A percentile compares a stretch with the other conserved stretches of the same genome.
These are phyloP conservation scores for Brachirus orientalis DNA, from an alignment of 2,113 vertebrate genomes.

Conservation along the genomic window DNA sequence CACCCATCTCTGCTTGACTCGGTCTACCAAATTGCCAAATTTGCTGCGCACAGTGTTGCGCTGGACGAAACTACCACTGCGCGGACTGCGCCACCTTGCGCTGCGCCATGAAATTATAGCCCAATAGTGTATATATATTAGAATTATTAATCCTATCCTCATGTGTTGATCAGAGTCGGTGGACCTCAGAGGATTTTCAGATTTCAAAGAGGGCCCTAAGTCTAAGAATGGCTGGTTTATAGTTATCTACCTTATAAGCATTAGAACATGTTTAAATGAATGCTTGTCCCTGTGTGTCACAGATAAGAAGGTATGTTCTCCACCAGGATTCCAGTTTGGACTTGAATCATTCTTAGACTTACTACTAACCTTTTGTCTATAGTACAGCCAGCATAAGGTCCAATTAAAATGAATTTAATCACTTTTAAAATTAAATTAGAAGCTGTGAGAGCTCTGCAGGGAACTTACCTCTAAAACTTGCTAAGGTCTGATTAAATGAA, in stretches of 20 bases:
- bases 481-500: constrained; percentile 40
- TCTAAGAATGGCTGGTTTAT: too few species aligned
- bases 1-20: too few species aligned
- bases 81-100: too few species aligned
- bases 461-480: constrained; percentile 7
- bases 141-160: too few species aligned
- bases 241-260: neutral
- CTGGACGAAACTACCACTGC: too few species aligned
- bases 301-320: neutral
- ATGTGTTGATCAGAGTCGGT: too few species aligned
- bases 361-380: neutral
- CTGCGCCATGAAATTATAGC: too few species aligned
- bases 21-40: too few species aligned
- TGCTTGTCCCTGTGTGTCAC: neutral
- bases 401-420: constrained; percentile 43
- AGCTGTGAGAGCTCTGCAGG: constrained; percentile 24
- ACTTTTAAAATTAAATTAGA: constrained; percentile 21
- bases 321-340: neutral
- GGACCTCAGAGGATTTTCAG: too few species aligned
- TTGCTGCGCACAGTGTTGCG: too few species aligned
- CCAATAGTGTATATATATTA: too few species aligned
- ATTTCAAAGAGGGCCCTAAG: too few species aligned
- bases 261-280: neutral
- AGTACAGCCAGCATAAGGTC: constrained; percentile 1
- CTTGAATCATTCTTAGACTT: neutral